Conservation (phyloP, 2,888 invertebrate genomes). For the Mycalesis mineus region DNA sequence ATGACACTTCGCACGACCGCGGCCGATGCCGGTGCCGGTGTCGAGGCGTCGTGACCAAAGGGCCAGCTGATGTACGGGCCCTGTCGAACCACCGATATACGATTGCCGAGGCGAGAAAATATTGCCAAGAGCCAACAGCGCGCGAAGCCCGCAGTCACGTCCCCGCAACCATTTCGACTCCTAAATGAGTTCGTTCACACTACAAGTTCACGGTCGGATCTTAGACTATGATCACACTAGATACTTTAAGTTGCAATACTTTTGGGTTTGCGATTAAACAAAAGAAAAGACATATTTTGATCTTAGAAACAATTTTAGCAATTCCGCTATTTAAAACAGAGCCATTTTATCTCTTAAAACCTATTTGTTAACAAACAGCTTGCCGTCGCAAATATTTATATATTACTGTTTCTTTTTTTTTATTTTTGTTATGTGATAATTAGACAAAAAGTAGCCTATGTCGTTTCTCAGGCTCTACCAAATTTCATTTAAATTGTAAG, state of each 20-base stretch:
- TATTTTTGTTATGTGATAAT: too few species aligned
- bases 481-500: too few species aligned
- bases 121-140: constrained; percentile 38
- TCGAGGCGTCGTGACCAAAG: constrained; percentile 41
- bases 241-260: neutral
- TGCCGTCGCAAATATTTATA: neutral
- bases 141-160: constrained; percentile 52
- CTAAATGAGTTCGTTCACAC: constrained; percentile 74
- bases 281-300: too few species aligned
- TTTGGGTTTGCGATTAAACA: too few species aligned
- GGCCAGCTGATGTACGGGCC: constrained; percentile 43
- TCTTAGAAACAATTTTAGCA: neutral
- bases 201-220: constrained; percentile 55
- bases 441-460: too few species aligned
- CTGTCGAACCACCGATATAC: constrained; percentile 46
- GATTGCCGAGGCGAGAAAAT: constrained; percentile 47
- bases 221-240: constrained; percentile 5
- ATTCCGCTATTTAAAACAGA: neutral
- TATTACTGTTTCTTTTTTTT: too few species aligned
- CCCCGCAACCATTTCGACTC: constrained; percentile 62
- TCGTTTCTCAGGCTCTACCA: too few species aligned
- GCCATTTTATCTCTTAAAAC: too few species aligned
- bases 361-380: too few species aligned
- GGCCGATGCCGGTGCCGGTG: constrained; percentile 39
- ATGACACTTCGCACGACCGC: constrained; percentile 26